Base-by-base conservation (phyloP, 2,113 vertebrate species). In the Calidris pygmaea region DNA sequence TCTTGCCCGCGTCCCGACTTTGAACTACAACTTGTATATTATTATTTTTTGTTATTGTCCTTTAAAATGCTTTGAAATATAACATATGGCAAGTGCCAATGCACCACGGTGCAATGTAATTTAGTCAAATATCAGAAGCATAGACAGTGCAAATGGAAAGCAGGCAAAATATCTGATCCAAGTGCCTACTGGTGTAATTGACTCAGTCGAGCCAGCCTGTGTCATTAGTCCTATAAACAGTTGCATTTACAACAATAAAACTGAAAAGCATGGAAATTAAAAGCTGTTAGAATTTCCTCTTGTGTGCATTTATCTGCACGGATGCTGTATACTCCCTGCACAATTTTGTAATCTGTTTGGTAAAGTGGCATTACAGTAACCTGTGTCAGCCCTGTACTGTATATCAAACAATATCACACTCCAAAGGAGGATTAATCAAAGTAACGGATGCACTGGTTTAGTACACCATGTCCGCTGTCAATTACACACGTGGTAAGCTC, bases 221-320 rank as follows among this genome's bases (percentile, higher is more conserved):
- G 96, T 98, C 97, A 97, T 98, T 98, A 98, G 98, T 96, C 97
- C 98, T 96, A 95, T 97, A 98, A 98, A 98, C 95, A 97, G 97
- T 98, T 98, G 97, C 97, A 97, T 98, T 98, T 98, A 98, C 98
- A 98, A 98, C 98, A 98, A 97, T 98, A 98, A 98, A 98, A 98
- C 96, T 97, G 97, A 98, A 98, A 98, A 98, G 98, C 98, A 98
- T 98, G 98, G 97, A 98, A 98, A 98, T 98, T 98, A 98, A 98
- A 98, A 98, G 98, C 98, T 97, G 98, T 98, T 98, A 97, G 97
- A 93, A 97, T 98, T 98, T 97, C 92, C 98, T 98, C 98, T 97
- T 85, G 98, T 98, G 98, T 97, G 97, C 90, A 97, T 98, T 98
- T 98, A 98, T 98, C 97, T 92, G 78, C 89, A 95, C 62, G 87